phyloP scores from a whole-genome alignment of 64 coral and sea anemone species.

The Porites australiensis region DNA sequence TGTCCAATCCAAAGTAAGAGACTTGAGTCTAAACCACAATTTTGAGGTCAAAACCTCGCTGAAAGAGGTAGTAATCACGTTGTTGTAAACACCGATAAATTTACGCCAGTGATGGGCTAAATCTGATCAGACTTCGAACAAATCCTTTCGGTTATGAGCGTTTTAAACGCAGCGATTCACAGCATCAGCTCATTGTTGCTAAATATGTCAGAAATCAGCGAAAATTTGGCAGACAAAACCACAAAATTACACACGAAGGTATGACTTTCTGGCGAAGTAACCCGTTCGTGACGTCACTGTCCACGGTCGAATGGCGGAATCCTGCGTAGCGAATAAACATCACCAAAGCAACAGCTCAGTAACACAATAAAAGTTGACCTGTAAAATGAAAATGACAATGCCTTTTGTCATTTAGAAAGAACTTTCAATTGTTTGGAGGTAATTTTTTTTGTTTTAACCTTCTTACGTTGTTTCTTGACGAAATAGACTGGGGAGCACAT shows the following conservation, averaged over 20 bases:
- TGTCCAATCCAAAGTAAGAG: not conserved
- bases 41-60: not conserved
- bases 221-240: not conserved
- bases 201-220: not conserved
- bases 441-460: not conserved
- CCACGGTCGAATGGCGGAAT: not conserved
- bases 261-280: not conserved
- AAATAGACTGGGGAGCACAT: too few species aligned
- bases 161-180: not conserved
- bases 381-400: not conserved
- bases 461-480: not conserved
- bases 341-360: not conserved
- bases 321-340: slow-evolving; percentile 52
- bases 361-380: not conserved
- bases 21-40: not conserved
- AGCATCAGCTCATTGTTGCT: not conserved
- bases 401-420: not conserved
- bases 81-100: not conserved
- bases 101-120: not conserved
- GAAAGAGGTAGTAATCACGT: not conserved
- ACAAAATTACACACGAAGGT: not conserved
- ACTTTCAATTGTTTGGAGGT: too few species aligned
- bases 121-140: not conserved
- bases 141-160: not conserved
- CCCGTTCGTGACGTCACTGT: slow-evolving; percentile 7